Evolutionary conservation across 1,140 invertebrate genomes (phyloP).

Genomic region (Zaprionus gabonicus): DNA sequence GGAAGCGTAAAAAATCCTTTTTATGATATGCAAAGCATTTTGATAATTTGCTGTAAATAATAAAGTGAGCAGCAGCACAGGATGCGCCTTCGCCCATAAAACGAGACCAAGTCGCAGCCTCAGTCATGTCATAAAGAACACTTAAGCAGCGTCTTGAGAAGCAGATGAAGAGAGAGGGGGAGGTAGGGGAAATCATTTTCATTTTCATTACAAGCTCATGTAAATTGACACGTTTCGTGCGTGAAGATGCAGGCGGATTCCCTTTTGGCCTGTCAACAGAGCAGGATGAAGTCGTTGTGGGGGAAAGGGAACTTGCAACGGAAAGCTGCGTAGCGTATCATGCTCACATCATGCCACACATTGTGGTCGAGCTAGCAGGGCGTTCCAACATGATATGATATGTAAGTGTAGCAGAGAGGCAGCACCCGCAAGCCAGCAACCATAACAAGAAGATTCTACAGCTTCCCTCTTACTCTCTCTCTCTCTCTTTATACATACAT

Average conservation of each 20-base stretch:
- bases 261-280: conserved; percentile 7
- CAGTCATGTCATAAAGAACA: conserved; percentile 37
- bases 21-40: conserved; percentile 56
- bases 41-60: conserved; percentile 55
- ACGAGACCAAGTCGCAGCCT: neutral
- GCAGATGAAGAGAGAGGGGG: neutral
- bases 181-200: conserved; percentile 19
- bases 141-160: conserved; percentile 36
- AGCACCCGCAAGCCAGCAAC: neutral
- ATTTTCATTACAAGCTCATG: conserved; percentile 43
- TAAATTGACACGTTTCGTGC: conserved; percentile 53
- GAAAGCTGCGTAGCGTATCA: conserved; percentile 37
- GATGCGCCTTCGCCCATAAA: conserved; percentile 38
- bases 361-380: conserved; percentile 41
- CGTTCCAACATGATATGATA: conserved; percentile 32
- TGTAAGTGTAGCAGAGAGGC: conserved; percentile 22
- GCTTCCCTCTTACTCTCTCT: neutral
- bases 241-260: conserved; percentile 30
- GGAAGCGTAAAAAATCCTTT: conserved; percentile 48
- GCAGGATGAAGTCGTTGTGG: neutral
- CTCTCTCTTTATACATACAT: neutral
- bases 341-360: conserved; percentile 45
- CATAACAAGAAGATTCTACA: neutral
- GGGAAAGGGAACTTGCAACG: neutral
- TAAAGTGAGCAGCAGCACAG: conserved; percentile 21